Evolutionary conservation across 2,113 vertebrate genomes (phyloP), one percentile per base, ranked within the genome.

Genomic region (Tyto alba): DNA sequence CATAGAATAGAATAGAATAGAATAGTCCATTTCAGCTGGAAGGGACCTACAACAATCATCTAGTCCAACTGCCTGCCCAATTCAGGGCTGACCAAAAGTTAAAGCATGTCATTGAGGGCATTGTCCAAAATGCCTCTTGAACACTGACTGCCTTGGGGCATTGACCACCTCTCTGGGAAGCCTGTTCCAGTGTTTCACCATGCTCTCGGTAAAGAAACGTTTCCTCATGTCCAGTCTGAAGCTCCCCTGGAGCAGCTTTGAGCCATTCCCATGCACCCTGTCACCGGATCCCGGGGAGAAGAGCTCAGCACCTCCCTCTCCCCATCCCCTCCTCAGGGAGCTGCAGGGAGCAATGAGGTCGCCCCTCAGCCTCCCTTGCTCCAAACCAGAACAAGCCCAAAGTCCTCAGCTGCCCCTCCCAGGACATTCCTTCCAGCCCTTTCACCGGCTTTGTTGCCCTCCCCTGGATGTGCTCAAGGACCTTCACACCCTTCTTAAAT

Each of bases 211-310:
- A 56, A 79, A 74, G 8, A 77, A 75, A 55, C 45, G 7, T 8
- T 80, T 80, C 14, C 47, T 57, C 4, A 7, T 25, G 5, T 36
- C 32, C 26, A 66, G 18, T 36, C 18, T 36, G 18, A 56, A 38
- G 11, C 62, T 72, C 7, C 12, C 6, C 18, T 32, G 8, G 5
- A 3, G 2, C 59, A 50, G 27, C 32, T 68, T 45, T 55, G 30
- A 85, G 64, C n/a, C 69, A 55, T 34, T 48, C 19, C 29, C 26
- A 56, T 0, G 2, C 0, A 2, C 52, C 19, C 15, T 34, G 2
- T 10, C 40, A n/a, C n/a, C 29, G 18, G 17, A 15, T 29, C 4
- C 27, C 27, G 34, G 25, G 8, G 11, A 88, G 47, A 73, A 50
- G n/a, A 77, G 27, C 10, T 63, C 69, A 78, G 50, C 8, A 30